Base-by-base conservation (phyloP, 2,888 invertebrate species). In the Argyra leucocephala region DNA sequence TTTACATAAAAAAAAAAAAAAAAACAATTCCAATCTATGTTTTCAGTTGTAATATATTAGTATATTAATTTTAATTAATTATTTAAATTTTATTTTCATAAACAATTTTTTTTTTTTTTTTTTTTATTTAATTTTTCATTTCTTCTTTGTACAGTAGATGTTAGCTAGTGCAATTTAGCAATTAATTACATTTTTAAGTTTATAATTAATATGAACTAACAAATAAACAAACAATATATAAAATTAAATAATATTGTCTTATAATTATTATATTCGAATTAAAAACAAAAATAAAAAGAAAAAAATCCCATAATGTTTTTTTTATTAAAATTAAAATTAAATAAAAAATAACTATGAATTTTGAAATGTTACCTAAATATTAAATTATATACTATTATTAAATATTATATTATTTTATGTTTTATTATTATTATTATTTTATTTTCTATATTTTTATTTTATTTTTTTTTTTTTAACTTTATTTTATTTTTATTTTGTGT, bases 91-190 rank as follows among this genome's bases (percentile, higher is more conserved):
- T n/a, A n/a, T n/a, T n/a, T n/a, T n/a, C n/a, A n/a, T n/a, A n/a
- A n/a, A n/a, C n/a, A n/a, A n/a, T n/a, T n/a, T n/a, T n/a, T n/a
- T n/a, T n/a, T n/a, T n/a, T 74, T 74, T 74, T 73, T 73, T 67
- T 74, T 73, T 65, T 24, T 64, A 58, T 59, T 57, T 24, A 65
- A 48, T 23, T 57, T 12, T 58, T 57, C 71, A 72, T 73, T 73
- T 66, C 65, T 69, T 69, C 72, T 75, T 75, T 76, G 73, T 74
- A 74, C 74, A 76, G 76, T 76, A 75, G 75, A n/a, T 48, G 12
- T 21, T 76, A 76, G 77, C 76, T 76, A 76, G 76, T 76, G 76
- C 76, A 76, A 76, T 76, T 76, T 76, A 76, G 76, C 73, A 72
- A 69, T 67, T 73, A 73, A 67, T 72, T 71, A 63, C 3, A n/a